Evolutionary conservation across 2,113 vertebrate species (phyloP).

Genomic region (Alouatta palliata): DNA sequence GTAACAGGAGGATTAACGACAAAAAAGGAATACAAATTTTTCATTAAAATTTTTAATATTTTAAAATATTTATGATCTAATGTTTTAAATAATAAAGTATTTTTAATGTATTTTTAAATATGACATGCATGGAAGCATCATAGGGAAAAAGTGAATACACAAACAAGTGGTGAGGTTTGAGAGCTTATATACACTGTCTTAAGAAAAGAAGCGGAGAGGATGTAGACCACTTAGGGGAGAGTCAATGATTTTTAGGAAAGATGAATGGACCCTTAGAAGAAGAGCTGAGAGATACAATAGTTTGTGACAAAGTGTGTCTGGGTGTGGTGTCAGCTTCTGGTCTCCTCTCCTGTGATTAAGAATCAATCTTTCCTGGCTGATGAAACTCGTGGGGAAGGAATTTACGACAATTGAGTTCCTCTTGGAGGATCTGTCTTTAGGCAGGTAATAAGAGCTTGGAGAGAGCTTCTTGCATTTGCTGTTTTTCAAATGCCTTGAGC

Average conservation of each 20-base stretch:
- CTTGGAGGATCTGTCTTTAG: background rate
- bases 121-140: too few species aligned
- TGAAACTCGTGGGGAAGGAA: background rate
- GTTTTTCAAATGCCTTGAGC: background rate
- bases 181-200: background rate
- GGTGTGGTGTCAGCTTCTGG: background rate
- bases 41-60: background rate
- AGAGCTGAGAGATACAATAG: background rate
- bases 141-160: background rate
- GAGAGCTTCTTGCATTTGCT: background rate
- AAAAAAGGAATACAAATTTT: background rate
- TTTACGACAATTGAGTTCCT: background rate
- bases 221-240: background rate
- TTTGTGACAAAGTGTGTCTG: background rate
- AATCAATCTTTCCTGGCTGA: background rate
- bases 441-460: background rate
- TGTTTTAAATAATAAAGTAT: background rate
- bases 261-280: background rate
- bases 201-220: background rate
- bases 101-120: background rate
- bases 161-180: background rate
- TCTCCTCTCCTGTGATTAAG: background rate
- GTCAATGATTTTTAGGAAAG: background rate
- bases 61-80: background rate
- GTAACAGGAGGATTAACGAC: background rate